These are phyloP conservation scores for Anastrepha ludens DNA, from an alignment of 1,140 invertebrate genomes.

Conservation along the genomic window DNA sequence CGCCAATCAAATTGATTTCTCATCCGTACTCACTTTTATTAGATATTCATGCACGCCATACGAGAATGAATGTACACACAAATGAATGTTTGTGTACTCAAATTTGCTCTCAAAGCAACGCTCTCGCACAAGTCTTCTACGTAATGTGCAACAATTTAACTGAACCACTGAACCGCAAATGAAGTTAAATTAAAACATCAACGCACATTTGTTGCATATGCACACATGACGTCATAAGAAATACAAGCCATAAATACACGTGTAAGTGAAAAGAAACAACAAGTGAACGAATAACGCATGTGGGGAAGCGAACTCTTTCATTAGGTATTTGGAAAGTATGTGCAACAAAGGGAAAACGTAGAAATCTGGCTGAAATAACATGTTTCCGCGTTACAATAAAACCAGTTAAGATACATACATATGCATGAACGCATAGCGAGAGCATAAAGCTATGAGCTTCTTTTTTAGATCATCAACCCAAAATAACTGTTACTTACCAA, in stretches of 20 bases:
- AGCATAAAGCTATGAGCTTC: not conserved
- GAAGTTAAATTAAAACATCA: slow-evolving; percentile 8
- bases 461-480: not conserved
- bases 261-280: not conserved
- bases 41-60: no score
- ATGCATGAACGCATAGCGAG: not conserved
- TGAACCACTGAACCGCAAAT: not conserved
- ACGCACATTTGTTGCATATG: not conserved
- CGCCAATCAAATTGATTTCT: no score
- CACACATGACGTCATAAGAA: not conserved
- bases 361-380: no score
- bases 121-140: not conserved
- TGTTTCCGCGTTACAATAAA: no score
- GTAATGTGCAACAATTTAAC: slow-evolving; percentile 25
- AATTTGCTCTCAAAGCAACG: not conserved
- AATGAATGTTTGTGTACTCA: not conserved
- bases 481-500: not conserved
- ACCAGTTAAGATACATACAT: no score
- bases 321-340: no score
- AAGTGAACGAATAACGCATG: no score
- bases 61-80: no score
- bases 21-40: no score
- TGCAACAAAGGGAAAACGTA: no score
- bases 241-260: not conserved
- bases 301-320: no score